Base-by-base conservation (phyloP, 2,113 vertebrate species). In the Ancistrus triradiatus region DNA sequence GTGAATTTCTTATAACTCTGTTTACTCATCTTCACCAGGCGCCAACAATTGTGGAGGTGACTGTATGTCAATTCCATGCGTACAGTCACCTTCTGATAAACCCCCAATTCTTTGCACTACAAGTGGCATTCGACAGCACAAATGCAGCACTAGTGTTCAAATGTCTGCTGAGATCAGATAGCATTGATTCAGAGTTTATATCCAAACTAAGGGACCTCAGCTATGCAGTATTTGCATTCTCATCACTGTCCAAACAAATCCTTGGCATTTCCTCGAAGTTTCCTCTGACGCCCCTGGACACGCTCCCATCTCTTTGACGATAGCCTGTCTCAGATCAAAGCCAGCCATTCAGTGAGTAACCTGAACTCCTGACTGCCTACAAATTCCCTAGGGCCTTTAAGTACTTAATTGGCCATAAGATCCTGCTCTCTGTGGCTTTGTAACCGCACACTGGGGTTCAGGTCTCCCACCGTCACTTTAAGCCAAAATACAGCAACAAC, bases 301-400 rank as follows among this genome's bases (percentile, higher is more conserved):
- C 19, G 68, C 63, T 70, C 38, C 50, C 31, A 31, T 68, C 70
- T 6, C 42, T 13, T 15, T 37, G 59, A 43, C 59, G 42, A 73
- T 78, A 62, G 70, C 77, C 58, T 63, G 64, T 62, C 57, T 44
- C 61, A 74, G 77, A 85, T 87, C 73, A 86, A 88, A 86, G 85
- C 48, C 44, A 57, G 51, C 9, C 66, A 69, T 70, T 67, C 66
- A 38, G 19, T 51, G 53, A 68, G 76, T 81, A 70, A 79, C 77
- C 77, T 78, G 69, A 81, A 81, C 77, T 77, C 69, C 80, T 77
- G 80, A 85, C 79, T 74, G 72, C 71, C 75, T 75, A 79, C 78
- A 78, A 81, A 85, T 82, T 85, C 81, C 72, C 77, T 35, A 27
- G 44, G 78, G 70, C 78, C 76, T 74, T 78, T 81, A 84, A 83